Evolutionary conservation across 2,797 vertebrate genomes (phyloP), one percentile per base, ranked within the genome.

Genomic region (Channa striata): DNA sequence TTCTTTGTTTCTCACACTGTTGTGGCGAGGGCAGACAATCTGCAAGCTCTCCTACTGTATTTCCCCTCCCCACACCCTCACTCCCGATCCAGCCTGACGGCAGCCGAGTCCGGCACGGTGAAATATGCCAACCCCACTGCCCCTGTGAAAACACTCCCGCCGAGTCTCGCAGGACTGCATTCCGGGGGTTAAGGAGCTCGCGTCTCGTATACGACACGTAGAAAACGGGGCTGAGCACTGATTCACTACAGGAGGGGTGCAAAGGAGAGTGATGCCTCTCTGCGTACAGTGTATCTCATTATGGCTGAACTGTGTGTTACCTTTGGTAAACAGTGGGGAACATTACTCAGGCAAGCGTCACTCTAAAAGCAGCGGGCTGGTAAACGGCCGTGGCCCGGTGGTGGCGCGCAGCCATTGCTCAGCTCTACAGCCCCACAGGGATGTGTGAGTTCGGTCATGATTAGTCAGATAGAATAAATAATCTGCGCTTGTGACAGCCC

Each of bases 131-230:
- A 87, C 87, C 86, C 84, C 77, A 11, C 79, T 77, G 85, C 80
- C 80, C 80, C 77, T 72, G 84, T 57, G 14, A 88, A 89, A 83
- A 80, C 86, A 60, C 85, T 89, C 82, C 84, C 67, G 51, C 50
- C 53, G 72, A 85, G 81, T 82, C 84, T 82, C 76, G 78, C 78
- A 80, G 71, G 88, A 84, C 85, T 75, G 77, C 81, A 87, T 89
- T 89, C 83, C 19, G 58, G 73, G 80, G 89, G 89, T 91, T 91
- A 93, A 93, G 91, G 72, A 92, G 92, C 87, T 92, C 91, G 92
- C 62, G 87, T 82, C 78, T 87, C 52, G 82, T 90, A 78, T 80
- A 83, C 77, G 74, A 76, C 17, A 59, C 78, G 61, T 47, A 76
- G 71, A 88, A 80, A 84, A 87, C 79, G 62, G 72, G 71, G 81